Evolutionary conservation across 2,113 vertebrate genomes (phyloP).

Genomic region (Bothrops jararaca): DNA sequence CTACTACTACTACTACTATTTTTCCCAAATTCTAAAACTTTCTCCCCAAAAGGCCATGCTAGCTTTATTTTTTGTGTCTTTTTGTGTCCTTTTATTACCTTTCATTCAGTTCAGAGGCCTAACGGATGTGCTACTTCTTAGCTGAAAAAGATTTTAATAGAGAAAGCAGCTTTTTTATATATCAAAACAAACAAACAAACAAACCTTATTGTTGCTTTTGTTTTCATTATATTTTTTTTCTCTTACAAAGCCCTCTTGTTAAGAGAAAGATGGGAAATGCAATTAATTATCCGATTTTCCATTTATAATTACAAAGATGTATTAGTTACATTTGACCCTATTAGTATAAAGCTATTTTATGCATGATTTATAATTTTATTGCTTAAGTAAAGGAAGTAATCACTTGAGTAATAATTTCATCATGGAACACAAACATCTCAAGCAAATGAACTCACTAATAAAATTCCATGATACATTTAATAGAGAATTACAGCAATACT

Average conservation of each 20-base stretch:
- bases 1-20: too few species aligned
- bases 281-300: not conserved
- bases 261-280: not conserved
- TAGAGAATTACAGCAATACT: not conserved
- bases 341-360: not conserved
- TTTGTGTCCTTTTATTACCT: not conserved
- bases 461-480: not conserved
- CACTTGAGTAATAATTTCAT: not conserved
- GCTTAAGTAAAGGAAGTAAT: not conserved
- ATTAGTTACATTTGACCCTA: not conserved
- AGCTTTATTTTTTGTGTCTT: not conserved
- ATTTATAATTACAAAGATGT: not conserved
- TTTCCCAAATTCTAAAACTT: not conserved
- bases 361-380: not conserved
- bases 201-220: not conserved
- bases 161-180: not conserved
- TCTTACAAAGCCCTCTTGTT: not conserved
- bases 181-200: not conserved
- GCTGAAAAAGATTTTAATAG: not conserved
- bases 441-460: not conserved
- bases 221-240: not conserved
- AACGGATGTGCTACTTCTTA: not conserved
- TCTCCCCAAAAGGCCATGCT: not conserved
- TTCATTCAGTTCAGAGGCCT: not conserved
- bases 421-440: not conserved